Evolutionary conservation across 2,888 invertebrate genomes (phyloP), one percentile per base, ranked within the genome.

Genomic region (Drosophila aldrichi): DNA sequence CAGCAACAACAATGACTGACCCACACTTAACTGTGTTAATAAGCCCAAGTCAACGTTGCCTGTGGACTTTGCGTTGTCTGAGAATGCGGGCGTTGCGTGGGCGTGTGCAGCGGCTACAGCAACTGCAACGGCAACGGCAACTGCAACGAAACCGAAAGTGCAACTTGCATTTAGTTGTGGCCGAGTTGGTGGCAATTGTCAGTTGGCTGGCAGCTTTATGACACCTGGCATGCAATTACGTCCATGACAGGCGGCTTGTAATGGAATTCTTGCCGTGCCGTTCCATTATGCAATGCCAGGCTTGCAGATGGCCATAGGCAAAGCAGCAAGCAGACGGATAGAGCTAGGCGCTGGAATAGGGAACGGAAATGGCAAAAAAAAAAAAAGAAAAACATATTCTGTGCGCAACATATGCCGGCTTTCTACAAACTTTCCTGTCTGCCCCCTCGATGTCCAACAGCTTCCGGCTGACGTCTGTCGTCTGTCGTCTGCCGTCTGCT

Each of bases 221-320:
- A 79, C 81, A 81, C 84, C 82, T 81, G 80, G 80, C 73, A 48
- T 63, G 58, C 67, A 78, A 81, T 84, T 84, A 81, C 81, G 78
- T 51, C 38, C 40, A 34, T 57, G 70, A 59, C 70, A 68, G 40
- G 32, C 52, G 52, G 22, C 43, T 43, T 22, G 41, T 40, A 38
- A 22, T 40, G 57, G 65, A 72, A 73, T 72, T 72, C 72, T 72
- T 73, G 55, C 29, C 29, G 29, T 58, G 43, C 38, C 38, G 40
- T 54, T 40, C 34, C 65, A 64, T 70, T 70, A 60, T 64, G 71
- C 73, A 71, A 71, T 29, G 36, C 54, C 16, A 7, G 48, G 29
- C 44, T 34, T 51, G 34, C 64, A 49, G 25, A 64, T 49, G 41
- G 18, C 29, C 18, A 16, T 14, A 22, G 38, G n/a, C 3, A n/a